These are phyloP conservation scores for Heliconius melpomene DNA, from an alignment of 1,140 invertebrate genomes.

Conservation along the genomic window DNA sequence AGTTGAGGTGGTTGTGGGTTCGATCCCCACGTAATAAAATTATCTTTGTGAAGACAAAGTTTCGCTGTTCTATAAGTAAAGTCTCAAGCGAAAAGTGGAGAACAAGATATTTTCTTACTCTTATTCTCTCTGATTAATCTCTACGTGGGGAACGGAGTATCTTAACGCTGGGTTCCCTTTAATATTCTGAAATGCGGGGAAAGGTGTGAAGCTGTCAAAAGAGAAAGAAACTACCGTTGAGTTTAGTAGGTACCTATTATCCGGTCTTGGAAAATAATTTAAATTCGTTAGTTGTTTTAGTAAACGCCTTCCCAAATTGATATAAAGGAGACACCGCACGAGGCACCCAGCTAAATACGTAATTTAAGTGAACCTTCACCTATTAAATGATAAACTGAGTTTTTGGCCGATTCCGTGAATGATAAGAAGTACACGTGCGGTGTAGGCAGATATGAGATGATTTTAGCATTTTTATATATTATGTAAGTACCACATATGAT, in stretches of 20 bases:
- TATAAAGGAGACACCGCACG: neutral
- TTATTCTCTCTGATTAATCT: no score
- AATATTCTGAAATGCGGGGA: no score
- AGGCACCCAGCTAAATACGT: conserved; percentile 2
- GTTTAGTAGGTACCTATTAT: no score
- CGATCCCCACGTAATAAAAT: neutral
- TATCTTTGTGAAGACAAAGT: no score
- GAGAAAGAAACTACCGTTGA: no score
- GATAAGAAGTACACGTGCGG: neutral
- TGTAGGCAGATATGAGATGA: neutral
- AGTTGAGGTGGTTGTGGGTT: neutral
- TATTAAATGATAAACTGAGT: neutral
- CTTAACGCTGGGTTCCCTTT: neutral
- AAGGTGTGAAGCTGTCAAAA: no score
- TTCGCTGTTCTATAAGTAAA: no score
- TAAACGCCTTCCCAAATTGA: neutral
- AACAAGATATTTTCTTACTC: no score
- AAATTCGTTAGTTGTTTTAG: neutral
- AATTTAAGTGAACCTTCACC: conserved; percentile 2
- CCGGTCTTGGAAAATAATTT: neutral
- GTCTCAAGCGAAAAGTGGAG: no score
- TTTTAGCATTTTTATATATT: neutral
- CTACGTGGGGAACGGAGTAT: neutral
- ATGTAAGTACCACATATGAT: neutral
- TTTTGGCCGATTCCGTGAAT: neutral